A percentile compares a stretch with the other conserved stretches of the same genome.
These are phyloP conservation scores for Aplochiton taeniatus DNA, from an alignment of 2,797 vertebrate species.

Conservation along the genomic window DNA sequence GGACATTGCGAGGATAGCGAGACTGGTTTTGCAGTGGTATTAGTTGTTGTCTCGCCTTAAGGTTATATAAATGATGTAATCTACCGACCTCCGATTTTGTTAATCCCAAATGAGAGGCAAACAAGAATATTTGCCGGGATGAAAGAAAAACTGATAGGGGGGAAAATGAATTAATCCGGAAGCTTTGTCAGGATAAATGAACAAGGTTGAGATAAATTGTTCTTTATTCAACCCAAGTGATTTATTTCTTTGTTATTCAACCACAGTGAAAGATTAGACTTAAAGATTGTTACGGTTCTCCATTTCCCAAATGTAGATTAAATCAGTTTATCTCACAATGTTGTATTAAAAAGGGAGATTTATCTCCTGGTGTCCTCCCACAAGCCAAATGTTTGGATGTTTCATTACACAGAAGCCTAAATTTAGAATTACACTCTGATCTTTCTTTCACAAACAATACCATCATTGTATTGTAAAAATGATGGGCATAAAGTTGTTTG, in stretches of 20 bases:
- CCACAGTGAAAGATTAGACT: too few relatives aligned
- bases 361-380: neutral
- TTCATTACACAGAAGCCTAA: neutral
- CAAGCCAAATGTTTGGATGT: neutral
- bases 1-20: neutral
- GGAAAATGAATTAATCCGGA: conserved; percentile 1
- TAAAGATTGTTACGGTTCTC: neutral
- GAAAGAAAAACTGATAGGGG: conserved; percentile 6
- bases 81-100: neutral
- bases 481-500: too few relatives aligned
- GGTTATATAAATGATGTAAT: conserved; percentile 23
- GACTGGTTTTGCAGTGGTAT: neutral
- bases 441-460: too few relatives aligned
- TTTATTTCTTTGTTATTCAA: too few relatives aligned
- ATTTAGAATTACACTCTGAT: too few relatives aligned
- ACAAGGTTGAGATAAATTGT: too few relatives aligned
- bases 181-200: conserved; percentile 1
- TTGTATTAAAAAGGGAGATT: neutral
- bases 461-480: too few relatives aligned
- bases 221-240: too few relatives aligned
- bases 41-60: neutral
- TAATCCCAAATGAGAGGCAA: conserved; percentile 20
- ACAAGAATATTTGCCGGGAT: conserved; percentile 27
- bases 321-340: neutral
- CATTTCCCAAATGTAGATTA: neutral